Base-by-base conservation (phyloP, 2,797 vertebrate genomes). In the Ficedula albicollis region DNA sequence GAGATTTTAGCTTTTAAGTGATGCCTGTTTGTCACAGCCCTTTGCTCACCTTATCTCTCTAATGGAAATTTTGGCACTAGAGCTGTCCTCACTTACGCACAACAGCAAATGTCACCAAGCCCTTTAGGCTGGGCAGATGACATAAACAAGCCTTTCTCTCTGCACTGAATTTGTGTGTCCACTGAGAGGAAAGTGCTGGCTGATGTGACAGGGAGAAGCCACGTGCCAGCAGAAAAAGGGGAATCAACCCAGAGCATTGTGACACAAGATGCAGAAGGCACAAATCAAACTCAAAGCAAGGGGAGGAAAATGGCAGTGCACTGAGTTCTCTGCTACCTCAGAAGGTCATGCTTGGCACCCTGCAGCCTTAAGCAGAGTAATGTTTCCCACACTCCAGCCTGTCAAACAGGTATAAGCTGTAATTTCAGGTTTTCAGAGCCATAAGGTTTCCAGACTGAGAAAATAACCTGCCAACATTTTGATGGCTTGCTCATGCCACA, bases 51-150 rank as follows among this genome's bases (percentile, higher is more conserved):
- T 91, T 79, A 66, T 86, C 89, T 73, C 69, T 38, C 1, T 91
- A 95, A 94, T 87, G 94, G 89, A 77, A 87, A 54, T 49, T 27
- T 0, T 94, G 93, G 94, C 94, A 93, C 51, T 6, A 10, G 16
- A 73, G 49, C 76, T 58, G 21, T 44, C 81, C 48, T 74, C 14
- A 5, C 48, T 90, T 69, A 78, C 1, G 5, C 69, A 68, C 67
- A 62, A 15, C 73, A 69, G 74, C 16, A 8, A 67, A 78, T 43
- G 81, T 72, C 92, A 90, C 32, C 69, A 2, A 89, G 62, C 58
- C 73, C 72, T 49, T 58, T 8, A 70, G 78, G 84, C 58, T 59
- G 64, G 78, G 64, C 68, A 83, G 91, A 85, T 89, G 94, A 88
- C 77, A 62, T 13, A 58, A 91, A 88, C 68, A 23, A 39, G 56